Conservation (phyloP, 2,797 vertebrate species). For the Lagodon rhomboides region DNA sequence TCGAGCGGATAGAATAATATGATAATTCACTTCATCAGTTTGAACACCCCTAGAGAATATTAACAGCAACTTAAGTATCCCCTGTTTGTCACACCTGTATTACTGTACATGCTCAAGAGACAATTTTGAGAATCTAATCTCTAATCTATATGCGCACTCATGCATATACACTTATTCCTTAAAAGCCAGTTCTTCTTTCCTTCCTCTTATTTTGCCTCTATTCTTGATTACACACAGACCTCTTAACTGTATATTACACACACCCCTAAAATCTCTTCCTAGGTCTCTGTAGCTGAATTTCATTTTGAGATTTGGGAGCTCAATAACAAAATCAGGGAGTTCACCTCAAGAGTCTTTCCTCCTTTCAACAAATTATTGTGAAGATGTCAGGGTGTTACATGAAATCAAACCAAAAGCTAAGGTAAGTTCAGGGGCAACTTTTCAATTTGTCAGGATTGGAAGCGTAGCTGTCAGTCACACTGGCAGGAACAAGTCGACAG, state of each 20-base stretch:
- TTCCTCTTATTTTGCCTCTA: conserved; percentile 9
- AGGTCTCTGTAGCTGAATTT: conserved; percentile 14
- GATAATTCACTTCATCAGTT: conserved; percentile 9
- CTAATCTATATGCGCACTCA: conserved; percentile 39
- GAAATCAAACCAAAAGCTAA: conserved; percentile 16
- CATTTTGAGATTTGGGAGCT: conserved; percentile 12
- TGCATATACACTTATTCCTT: conserved; percentile 7
- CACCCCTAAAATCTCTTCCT: not conserved
- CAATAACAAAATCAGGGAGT: conserved; percentile 20
- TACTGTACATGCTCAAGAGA: not conserved
- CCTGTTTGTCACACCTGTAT: not conserved
- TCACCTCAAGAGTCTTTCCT: conserved; percentile 11
- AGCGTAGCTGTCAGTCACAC: conserved; percentile 15
- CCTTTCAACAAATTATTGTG: not conserved
- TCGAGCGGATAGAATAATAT: not conserved
- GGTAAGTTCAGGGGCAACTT: conserved; percentile 39
- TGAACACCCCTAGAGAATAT: conserved; percentile 1
- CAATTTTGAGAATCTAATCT: conserved; percentile 16
- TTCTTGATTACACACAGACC: conserved; percentile 18
- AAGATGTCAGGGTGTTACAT: conserved; percentile 10
- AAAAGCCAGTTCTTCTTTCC: conserved; percentile 9
- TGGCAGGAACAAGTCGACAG: conserved; percentile 17
- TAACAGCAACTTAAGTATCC: not conserved
- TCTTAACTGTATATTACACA: conserved; percentile 9
- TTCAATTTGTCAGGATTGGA: conserved; percentile 12